Conservation (phyloP, 2,797 vertebrate species). For the Trematomus bernacchii region DNA sequence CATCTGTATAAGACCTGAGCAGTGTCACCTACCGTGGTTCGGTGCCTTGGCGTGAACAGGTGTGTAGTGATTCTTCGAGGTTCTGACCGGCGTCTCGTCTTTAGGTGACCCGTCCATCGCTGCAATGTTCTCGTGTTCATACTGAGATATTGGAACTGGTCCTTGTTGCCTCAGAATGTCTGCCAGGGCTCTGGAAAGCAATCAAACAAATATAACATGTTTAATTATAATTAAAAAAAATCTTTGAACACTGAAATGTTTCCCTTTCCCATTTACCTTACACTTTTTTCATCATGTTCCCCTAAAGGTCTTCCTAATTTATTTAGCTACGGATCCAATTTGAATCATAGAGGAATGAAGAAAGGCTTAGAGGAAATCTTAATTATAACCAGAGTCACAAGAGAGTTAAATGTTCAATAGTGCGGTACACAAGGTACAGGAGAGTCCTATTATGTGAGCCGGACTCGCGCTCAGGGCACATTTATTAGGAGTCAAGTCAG, state of each 20-base stretch:
- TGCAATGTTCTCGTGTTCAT: conserved; percentile 93
- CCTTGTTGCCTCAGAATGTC: conserved; percentile 98
- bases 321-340: conserved; percentile 52
- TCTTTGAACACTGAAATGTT: too few relatives aligned
- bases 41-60: conserved; percentile 90
- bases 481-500: conserved; percentile 39
- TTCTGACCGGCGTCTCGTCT: conserved; percentile 93
- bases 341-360: conserved; percentile 34
- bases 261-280: conserved; percentile 18
- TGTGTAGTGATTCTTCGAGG: conserved; percentile 96
- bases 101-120: conserved; percentile 93
- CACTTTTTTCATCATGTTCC: background rate
- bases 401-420: conserved; percentile 47
- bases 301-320: conserved; percentile 46
- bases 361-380: conserved; percentile 45
- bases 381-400: conserved; percentile 53
- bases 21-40: conserved; percentile 88
- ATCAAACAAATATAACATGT: background rate
- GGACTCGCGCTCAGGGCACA: conserved; percentile 28
- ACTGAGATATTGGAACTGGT: conserved; percentile 92
- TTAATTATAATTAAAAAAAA: too few relatives aligned
- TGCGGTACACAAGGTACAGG: conserved; percentile 32
- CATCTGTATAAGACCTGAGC: background rate
- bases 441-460: conserved; percentile 31
- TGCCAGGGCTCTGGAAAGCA: conserved; percentile 91